Conservation (phyloP, 2,888 invertebrate genomes). For the Lumbricus terrestris region DNA sequence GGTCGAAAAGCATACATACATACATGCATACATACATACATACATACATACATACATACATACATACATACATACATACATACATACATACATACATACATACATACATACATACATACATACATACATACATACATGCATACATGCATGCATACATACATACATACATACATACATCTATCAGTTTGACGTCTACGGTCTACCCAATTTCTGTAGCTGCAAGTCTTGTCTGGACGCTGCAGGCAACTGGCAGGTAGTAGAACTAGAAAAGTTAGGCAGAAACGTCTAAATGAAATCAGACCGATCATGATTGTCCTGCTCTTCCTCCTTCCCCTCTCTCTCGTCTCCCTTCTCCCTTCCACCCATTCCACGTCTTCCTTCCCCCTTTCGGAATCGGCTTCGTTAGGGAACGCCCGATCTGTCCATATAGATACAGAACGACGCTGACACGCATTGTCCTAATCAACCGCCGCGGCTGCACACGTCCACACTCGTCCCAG, state of each 20-base stretch:
- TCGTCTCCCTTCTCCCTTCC: no score
- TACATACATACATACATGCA: no score
- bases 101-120: no score
- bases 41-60: no score
- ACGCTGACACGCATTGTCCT: constrained; percentile 3
- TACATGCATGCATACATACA: constrained; percentile 25
- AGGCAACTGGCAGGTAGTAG: not conserved
- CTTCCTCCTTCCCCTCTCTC: not conserved
- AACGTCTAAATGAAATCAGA: not conserved
- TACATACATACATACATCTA: constrained; percentile 27
- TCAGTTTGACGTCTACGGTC: no score
- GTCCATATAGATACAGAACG: constrained; percentile 3
- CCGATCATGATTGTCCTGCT: not conserved
- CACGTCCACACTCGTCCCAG: not conserved
- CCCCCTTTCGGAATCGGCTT: not conserved
- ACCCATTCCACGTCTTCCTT: no score
- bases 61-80: no score
- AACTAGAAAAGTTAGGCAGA: not conserved
- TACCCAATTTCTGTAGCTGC: no score
- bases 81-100: no score
- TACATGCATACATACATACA: no score
- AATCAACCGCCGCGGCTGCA: not conserved
- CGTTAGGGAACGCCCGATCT: not conserved
- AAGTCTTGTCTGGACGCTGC: no score
- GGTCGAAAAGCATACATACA: not conserved